phyloP scores from a whole-genome alignment of 2,797 vertebrate genomes.

The Phrynocephalus guinanensis region DNA sequence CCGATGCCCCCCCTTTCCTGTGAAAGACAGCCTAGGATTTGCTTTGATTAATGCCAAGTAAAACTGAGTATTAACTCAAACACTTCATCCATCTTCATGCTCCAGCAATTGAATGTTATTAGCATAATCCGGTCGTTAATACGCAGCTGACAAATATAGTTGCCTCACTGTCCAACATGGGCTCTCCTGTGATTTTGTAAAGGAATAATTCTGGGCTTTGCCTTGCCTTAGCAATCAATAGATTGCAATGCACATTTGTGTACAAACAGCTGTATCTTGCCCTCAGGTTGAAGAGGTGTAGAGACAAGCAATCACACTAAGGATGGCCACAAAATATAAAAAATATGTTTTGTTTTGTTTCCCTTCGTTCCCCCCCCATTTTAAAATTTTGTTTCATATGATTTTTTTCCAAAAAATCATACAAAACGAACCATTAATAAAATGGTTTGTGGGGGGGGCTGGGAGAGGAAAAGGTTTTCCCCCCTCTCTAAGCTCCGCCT shows the following conservation, averaged over 20 bases:
- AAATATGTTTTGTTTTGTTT: too few relatives aligned
- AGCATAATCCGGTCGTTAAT: conserved; percentile 23
- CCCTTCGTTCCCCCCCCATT: too few relatives aligned
- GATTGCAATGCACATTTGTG: conserved; percentile 14
- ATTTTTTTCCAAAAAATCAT: too few relatives aligned
- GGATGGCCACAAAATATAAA: too few relatives aligned
- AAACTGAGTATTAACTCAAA: conserved; percentile 45
- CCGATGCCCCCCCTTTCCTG: conserved; percentile 45
- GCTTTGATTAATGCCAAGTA: conserved; percentile 46
- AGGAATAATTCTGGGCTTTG: conserved; percentile 37
- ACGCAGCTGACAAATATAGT: conserved; percentile 26
- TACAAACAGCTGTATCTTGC: conserved; percentile 33
- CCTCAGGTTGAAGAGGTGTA: conserved; percentile 32
- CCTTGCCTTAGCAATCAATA: conserved; percentile 19
- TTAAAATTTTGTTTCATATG: too few relatives aligned
- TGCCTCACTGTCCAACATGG: not conserved
- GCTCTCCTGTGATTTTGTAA: conserved; percentile 27
- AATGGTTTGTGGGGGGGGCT: too few relatives aligned
- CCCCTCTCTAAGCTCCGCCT: too few relatives aligned
- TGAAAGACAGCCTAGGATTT: conserved; percentile 58
- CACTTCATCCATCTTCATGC: conserved; percentile 44
- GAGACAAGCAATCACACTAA: not conserved
- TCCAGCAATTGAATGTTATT: conserved; percentile 3
- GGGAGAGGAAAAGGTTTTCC: too few relatives aligned
- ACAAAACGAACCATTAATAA: too few relatives aligned